These are phyloP conservation scores for Nymphicus hollandicus DNA, from an alignment of 2,113 vertebrate genomes.

Conservation along the genomic window DNA sequence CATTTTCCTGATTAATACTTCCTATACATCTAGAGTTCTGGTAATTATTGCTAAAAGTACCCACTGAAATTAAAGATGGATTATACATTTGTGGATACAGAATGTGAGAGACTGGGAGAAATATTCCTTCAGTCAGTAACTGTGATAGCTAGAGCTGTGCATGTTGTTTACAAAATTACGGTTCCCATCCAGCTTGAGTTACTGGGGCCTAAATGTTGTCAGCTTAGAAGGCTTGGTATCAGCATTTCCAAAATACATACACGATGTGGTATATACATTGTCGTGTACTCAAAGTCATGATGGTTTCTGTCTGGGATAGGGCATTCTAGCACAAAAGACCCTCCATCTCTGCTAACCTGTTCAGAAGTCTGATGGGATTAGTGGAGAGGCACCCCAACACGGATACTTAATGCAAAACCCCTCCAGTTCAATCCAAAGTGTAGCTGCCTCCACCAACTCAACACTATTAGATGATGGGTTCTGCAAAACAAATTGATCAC, in stretches of 20 bases:
- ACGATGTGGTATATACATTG: rapidly evolving
- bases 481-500: not conserved
- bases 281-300: not conserved
- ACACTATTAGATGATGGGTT: not conserved
- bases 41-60: not conserved
- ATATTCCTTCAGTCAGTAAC: not conserved
- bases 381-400: rapidly evolving
- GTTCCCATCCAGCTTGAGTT: not conserved
- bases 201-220: rapidly evolving
- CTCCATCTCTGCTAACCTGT: not conserved
- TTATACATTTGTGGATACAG: not conserved
- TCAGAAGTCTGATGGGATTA: rapidly evolving
- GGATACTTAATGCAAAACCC: not conserved
- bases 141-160: not conserved
- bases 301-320: not conserved
- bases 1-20: conserved; percentile 25
- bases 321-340: not conserved
- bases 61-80: not conserved
- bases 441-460: not conserved
- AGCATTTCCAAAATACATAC: not conserved
- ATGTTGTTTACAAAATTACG: not conserved
- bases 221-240: not conserved
- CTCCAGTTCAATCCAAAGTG: not conserved
- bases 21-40: not conserved
- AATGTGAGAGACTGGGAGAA: not conserved